Evolutionary conservation across 2,888 invertebrate genomes (phyloP).

Genomic region (Hylaea fasciaria): DNA sequence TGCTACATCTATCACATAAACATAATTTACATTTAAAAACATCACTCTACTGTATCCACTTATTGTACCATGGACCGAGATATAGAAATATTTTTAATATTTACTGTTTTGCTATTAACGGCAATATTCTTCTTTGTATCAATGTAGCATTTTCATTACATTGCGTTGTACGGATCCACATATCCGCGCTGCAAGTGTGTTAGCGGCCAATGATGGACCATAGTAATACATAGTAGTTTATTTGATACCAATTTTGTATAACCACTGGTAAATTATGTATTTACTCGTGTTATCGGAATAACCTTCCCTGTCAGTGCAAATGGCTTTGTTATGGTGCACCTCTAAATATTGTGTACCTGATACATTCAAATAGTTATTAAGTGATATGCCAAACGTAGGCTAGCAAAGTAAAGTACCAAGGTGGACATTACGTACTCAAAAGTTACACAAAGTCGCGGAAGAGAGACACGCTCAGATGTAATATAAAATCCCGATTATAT

Average conservation of each 20-base stretch:
- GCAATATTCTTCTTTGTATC: too few species aligned
- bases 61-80: background rate
- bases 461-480: too few species aligned
- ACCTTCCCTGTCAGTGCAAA: conserved; percentile 5
- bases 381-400: too few species aligned
- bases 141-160: too few species aligned
- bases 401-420: too few species aligned
- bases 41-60: background rate
- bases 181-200: background rate
- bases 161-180: background rate
- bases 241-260: too few species aligned
- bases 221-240: background rate
- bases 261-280: background rate
- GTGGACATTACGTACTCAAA: too few species aligned
- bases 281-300: conserved; percentile 3
- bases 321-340: conserved; percentile 1
- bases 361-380: too few species aligned
- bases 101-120: too few species aligned
- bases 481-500: too few species aligned
- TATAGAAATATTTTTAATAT: too few species aligned
- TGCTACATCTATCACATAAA: conserved; percentile 14
- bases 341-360: background rate
- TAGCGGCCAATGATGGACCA: background rate
- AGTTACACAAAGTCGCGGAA: too few species aligned
- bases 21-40: background rate